Base-by-base conservation (phyloP, 2,113 vertebrate genomes). In the Xyrauchen texanus region DNA sequence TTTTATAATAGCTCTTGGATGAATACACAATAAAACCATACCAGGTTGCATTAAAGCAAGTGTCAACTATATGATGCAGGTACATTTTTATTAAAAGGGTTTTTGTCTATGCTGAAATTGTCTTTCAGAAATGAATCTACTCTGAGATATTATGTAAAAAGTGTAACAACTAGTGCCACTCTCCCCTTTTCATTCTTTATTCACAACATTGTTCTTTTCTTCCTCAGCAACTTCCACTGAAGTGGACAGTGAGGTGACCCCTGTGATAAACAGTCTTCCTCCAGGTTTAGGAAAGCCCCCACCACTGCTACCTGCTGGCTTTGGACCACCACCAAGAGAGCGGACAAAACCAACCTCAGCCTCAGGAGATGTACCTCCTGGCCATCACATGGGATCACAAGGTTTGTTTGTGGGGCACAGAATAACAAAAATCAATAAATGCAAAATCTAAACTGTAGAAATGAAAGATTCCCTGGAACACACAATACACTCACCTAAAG, bases 271-370 rank as follows among this genome's bases (percentile, higher is more conserved):
- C 45, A 80, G 87, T 77, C 72, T 88, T 4, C 82, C 87, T 11
- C 79, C 85, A 16, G 82, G 81, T 0, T 68, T 89, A 60, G 87
- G 89, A 53, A 93, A 93, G 76, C 89, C 81, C 0, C 93, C 89
- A 42, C 89, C 91, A 60, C 88, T 94, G 66, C 92, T 93, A 15
- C 90, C 88, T 9, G 49, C 58, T 7, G n/a, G 55, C 5, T 42
- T 77, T 6, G 85, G 81, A 9, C 70, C 65, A 62, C 12, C 65
- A 68, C 11, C 76, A 7, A 51, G 63, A 3, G 81, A 87, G 5
- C 68, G 60, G 21, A 78, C 86, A 4, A 65, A 88, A 69, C 78
- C 82, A 52, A 5, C 88, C 81, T 44, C 87, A 52, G 63, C 65
- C 85, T 86, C 51, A 51, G 86, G 77, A 7, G 86, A 81, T 15